Evolutionary conservation across 2,888 invertebrate genomes (phyloP), one percentile per base, ranked within the genome.

Genomic region (Drosophila multiciliata): DNA sequence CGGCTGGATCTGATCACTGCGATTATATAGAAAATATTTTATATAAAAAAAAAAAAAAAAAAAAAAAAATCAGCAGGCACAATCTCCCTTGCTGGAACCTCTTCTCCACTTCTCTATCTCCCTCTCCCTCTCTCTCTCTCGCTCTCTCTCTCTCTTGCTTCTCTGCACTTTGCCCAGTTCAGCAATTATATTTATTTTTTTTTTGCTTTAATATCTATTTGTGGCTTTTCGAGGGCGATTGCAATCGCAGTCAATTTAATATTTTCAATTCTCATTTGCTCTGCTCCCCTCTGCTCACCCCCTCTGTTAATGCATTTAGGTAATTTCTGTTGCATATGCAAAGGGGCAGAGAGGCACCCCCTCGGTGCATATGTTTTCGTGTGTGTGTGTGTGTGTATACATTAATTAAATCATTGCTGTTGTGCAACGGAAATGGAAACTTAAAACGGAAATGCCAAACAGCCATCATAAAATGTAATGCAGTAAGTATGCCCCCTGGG

Each of bases 401-500:
- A 69, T 53, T 81, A 82, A 89, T 89, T 78, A 89, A 84, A 64
- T 68, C 65, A 76, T 59, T 58, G 48, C 50, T 63, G 55, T 66
- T 61, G 48, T 61, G 63, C 63, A 81, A 57, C 82, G 83, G 85
- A 82, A 83, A 83, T 87, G 87, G 55, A 73, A 78, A 73, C 57
- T 72, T 75, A 50, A 63, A 78, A 74, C 78, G 85, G 82, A 89
- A 78, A 87, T 78, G 61, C 61, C 80, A 63, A 67, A 67, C 70
- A 80, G 69, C 61, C 83, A 80, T 63, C 66, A 74, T 74, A 63
- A 78, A 79, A 82, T 82, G 61, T 66, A 78, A 82, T 78, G 83
- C 82, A 69, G 64, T 58, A 55, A 82, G 67, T 74, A 60, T 73
- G 52, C 29, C 50, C 65, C 52, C 54, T 42, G 60, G 36, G 40